A percentile compares a stretch with the other conserved stretches of the same genome.
These are phyloP conservation scores for Temnopleurus reevesii DNA, from an alignment of 53 echinoderm and acorn worm species.

Conservation along the genomic window DNA sequence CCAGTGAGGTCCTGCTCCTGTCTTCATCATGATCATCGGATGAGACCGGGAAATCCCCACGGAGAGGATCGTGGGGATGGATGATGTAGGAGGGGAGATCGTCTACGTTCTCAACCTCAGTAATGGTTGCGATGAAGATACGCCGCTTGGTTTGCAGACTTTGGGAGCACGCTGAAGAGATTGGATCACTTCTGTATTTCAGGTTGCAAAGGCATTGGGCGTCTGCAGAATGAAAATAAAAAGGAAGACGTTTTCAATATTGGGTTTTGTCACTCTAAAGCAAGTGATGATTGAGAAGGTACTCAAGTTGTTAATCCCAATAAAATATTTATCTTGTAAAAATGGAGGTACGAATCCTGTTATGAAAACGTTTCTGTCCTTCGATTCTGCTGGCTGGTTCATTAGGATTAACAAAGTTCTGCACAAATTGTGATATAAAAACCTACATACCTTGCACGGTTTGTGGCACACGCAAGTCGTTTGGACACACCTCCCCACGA, in stretches of 20 bases:
- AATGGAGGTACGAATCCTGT: too few species aligned
- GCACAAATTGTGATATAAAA: too few species aligned
- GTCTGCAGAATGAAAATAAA: background rate
- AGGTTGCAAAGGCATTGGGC: constrained; percentile 7
- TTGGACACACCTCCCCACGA: constrained; percentile 22
- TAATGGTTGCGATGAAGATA: constrained; percentile 1
- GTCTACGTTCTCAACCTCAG: background rate
- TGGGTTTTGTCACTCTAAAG: too few species aligned
- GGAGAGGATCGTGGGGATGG: background rate
- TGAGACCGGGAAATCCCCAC: background rate
- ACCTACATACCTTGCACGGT: too few species aligned
- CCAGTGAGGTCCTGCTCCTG: background rate
- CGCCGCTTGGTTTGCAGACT: background rate
- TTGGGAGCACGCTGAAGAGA: constrained; percentile 7
- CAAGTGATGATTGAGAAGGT: too few species aligned
- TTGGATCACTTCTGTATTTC: background rate
- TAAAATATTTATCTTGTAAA: too few species aligned
- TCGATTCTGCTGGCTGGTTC: too few species aligned
- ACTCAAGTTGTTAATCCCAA: too few species aligned
- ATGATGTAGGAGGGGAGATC: background rate
- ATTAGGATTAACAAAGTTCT: too few species aligned
- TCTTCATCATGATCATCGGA: background rate
- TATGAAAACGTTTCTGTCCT: too few species aligned
- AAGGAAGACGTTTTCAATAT: too few species aligned
- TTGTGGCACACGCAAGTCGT: background rate